These are phyloP conservation scores for Crossaster papposus DNA, from an alignment of 53 echinoderm and acorn worm species.

Conservation along the genomic window DNA sequence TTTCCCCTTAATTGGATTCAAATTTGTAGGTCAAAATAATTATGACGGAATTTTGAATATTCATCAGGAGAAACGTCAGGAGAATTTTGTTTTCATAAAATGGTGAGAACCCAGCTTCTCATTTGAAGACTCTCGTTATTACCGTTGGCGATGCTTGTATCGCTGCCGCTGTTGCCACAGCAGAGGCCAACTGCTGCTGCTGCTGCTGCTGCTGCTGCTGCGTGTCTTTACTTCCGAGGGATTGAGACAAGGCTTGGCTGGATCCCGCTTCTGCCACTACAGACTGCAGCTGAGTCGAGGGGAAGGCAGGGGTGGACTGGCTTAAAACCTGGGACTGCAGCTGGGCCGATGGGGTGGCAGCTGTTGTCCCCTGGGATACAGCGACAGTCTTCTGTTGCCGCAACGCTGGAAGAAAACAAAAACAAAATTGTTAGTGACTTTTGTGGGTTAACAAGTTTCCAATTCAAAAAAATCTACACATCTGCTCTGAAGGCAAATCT, in stretches of 20 bases:
- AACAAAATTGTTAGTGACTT: too few relatives aligned
- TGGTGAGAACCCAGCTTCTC: too few relatives aligned
- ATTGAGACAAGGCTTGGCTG: conserved; percentile 32
- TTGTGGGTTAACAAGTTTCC: too few relatives aligned
- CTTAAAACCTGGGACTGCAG: conserved; percentile 30
- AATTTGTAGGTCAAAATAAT: too few relatives aligned
- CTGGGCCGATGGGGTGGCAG: conserved; percentile 21
- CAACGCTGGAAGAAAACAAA: background rate
- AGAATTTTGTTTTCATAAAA: too few relatives aligned
- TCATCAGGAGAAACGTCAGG: too few relatives aligned
- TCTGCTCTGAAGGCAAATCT: background rate
- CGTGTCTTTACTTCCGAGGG: background rate
- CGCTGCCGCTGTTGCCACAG: conserved; percentile 35
- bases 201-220: conserved; percentile 19
- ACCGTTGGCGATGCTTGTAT: conserved; percentile 50
- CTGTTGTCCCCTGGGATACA: background rate
- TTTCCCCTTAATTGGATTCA: too few relatives aligned
- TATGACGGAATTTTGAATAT: too few relatives aligned
- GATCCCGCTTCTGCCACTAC: background rate
- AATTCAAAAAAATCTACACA: background rate
- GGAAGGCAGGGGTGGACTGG: conserved; percentile 38
- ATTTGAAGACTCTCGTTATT: background rate
- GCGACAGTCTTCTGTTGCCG: conserved; percentile 33
- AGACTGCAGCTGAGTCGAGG: background rate
- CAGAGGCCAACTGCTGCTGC: conserved; percentile 47